Conservation (phyloP, 2,888 invertebrate species). For the Hoplodrina blanda region DNA sequence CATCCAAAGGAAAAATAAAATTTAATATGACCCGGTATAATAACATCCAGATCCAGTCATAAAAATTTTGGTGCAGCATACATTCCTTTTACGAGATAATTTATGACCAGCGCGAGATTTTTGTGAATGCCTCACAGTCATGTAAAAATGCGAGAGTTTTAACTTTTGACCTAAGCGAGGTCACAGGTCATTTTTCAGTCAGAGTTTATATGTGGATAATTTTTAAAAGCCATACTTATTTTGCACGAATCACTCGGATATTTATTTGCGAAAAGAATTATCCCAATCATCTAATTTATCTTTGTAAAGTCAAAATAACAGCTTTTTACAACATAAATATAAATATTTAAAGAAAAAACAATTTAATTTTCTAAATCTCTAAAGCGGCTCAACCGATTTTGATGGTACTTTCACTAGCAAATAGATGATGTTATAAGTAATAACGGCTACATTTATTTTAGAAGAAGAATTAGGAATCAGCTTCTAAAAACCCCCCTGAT, state of each 20-base stretch:
- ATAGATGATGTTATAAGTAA: too few species aligned
- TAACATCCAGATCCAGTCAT: background rate
- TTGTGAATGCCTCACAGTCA: slow-evolving; percentile 25
- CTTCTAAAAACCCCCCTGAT: too few species aligned
- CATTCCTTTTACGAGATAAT: slow-evolving; percentile 37
- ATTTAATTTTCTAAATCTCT: too few species aligned
- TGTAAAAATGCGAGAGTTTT: slow-evolving; percentile 26
- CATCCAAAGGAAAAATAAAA: too few species aligned
- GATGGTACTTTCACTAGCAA: too few species aligned
- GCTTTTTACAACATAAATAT: too few species aligned
- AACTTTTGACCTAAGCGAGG: slow-evolving; percentile 19
- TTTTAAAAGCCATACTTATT: background rate
- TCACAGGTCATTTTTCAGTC: slow-evolving; percentile 14
- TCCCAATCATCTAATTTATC: too few species aligned
- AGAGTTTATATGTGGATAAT: background rate
- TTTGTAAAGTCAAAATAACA: too few species aligned
- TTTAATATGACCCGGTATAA: background rate
- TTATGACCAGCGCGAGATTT: slow-evolving; percentile 43
- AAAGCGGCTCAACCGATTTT: too few species aligned
- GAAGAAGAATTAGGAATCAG: too few species aligned
- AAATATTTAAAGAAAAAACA: too few species aligned
- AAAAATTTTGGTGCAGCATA: slow-evolving; percentile 30
- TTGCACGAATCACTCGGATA: background rate
- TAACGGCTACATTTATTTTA: too few species aligned
- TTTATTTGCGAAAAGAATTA: background rate